Evolutionary conservation across 2,113 vertebrate species (phyloP).

Genomic region (Pygathrix nemaeus): DNA sequence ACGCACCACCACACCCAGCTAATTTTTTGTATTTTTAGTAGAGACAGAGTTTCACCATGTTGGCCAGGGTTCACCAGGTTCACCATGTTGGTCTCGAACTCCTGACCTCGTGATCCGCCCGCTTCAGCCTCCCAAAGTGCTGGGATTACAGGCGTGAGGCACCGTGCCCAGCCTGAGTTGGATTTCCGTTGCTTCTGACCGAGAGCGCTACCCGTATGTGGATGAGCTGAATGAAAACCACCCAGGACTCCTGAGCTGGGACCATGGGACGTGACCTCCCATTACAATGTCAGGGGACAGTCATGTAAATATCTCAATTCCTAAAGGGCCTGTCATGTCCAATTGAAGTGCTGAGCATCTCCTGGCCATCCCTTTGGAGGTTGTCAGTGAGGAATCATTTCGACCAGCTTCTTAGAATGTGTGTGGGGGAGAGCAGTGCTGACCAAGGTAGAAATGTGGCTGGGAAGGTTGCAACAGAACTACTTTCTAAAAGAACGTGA

Average conservation of each 20-base stretch:
- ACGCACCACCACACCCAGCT: too few relatives aligned
- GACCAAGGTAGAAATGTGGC: too few relatives aligned
- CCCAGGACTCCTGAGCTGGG: not conserved
- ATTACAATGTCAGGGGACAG: fast-evolving
- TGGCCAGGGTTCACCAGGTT: too few relatives aligned
- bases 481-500: not conserved
- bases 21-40: too few relatives aligned
- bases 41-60: too few relatives aligned
- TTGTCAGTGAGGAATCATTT: not conserved
- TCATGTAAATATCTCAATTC: not conserved
- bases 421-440: not conserved
- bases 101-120: too few relatives aligned
- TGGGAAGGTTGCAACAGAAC: not conserved
- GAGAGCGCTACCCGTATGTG: fast-evolving
- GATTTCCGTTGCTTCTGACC: not conserved
- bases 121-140: too few relatives aligned
- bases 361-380: not conserved
- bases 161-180: not conserved
- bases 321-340: too few relatives aligned
- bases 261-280: not conserved
- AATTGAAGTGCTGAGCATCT: not conserved
- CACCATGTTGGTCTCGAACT: too few relatives aligned
- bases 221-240: not conserved
- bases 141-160: too few relatives aligned
- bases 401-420: not conserved